phyloP scores from a whole-genome alignment of 2,888 invertebrate species.

The Malthinus seriepunctatus region DNA sequence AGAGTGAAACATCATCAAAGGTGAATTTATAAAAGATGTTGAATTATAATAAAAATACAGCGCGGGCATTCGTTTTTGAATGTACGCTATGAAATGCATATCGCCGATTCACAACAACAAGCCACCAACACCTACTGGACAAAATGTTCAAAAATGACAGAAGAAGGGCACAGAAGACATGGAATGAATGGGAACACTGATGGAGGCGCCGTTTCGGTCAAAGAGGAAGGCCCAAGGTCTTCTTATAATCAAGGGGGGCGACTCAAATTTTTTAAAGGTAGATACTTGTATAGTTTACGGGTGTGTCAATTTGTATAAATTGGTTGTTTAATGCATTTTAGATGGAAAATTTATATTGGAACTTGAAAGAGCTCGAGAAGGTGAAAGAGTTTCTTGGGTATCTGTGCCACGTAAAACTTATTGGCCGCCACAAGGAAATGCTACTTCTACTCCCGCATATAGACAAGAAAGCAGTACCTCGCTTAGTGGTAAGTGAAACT shows the following conservation, averaged over 20 bases:
- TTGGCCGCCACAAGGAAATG: slow-evolving; percentile 78
- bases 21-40: slow-evolving; percentile 52
- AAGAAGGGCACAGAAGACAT: slow-evolving; percentile 72
- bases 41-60: slow-evolving; percentile 59
- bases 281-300: slow-evolving; percentile 14
- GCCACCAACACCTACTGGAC: slow-evolving; percentile 69
- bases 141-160: slow-evolving; percentile 71
- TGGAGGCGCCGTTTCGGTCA: slow-evolving; percentile 60
- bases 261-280: slow-evolving; percentile 80
- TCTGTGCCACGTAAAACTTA: slow-evolving; percentile 87
- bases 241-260: slow-evolving; percentile 67
- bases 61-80: slow-evolving; percentile 50
- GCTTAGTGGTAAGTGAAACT: slow-evolving; percentile 69
- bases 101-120: slow-evolving; percentile 58
- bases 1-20: slow-evolving; percentile 42
- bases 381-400: slow-evolving; percentile 85
- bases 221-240: slow-evolving; percentile 54
- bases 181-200: slow-evolving; percentile 73
- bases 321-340: slow-evolving; percentile 52
- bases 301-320: slow-evolving; percentile 11
- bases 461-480: slow-evolving; percentile 77
- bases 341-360: slow-evolving; percentile 92
- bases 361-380: slow-evolving; percentile 74
- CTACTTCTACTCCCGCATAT: slow-evolving; percentile 60
- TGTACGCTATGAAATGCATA: slow-evolving; percentile 69